Conservation (phyloP, 2,113 vertebrate species). For the Orthonyx spaldingii region DNA sequence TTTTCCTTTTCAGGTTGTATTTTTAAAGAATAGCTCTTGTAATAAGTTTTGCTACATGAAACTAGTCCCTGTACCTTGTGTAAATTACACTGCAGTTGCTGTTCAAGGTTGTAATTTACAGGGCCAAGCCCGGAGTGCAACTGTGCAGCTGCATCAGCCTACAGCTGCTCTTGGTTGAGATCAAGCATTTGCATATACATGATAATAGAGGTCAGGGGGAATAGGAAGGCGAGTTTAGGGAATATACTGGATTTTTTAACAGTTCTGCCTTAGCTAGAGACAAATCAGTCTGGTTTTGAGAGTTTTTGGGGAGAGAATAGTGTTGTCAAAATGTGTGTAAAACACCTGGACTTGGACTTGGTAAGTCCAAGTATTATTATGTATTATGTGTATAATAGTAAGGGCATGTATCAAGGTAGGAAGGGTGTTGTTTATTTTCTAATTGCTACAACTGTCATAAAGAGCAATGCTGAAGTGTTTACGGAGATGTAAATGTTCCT, state of each 20-base stretch:
- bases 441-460: not conserved
- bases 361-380: too few species aligned
- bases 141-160: not conserved
- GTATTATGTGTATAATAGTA: not conserved
- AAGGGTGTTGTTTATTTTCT: not conserved
- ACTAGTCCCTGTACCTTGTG: not conserved
- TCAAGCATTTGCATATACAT: not conserved
- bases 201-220: not conserved
- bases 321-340: not conserved
- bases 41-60: not conserved
- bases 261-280: not conserved
- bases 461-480: not conserved
- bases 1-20: not conserved
- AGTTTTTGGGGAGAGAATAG: not conserved
- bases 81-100: not conserved
- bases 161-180: not conserved
- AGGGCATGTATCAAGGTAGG: not conserved
- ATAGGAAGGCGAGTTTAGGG: not conserved
- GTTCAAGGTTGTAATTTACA: not conserved
- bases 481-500: not conserved
- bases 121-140: not conserved
- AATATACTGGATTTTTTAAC: not conserved
- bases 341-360: not conserved
- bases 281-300: not conserved
- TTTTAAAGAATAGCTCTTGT: not conserved